Evolutionary conservation across 2,113 vertebrate genomes (phyloP).

Genomic region (Bungarus multicinctus): DNA sequence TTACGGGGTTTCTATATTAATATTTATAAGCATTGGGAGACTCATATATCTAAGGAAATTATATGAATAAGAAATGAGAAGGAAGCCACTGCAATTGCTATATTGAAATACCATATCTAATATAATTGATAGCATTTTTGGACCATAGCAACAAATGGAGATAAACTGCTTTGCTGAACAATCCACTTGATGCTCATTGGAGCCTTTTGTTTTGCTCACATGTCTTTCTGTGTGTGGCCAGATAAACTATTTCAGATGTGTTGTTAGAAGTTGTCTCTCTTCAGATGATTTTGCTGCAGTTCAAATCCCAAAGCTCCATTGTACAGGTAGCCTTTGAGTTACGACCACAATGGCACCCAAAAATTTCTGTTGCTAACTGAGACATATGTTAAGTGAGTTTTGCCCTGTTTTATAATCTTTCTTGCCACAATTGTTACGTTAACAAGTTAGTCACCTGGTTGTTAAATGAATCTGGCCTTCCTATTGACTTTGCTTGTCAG

Average conservation of each 20-base stretch:
- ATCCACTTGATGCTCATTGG: conserved; percentile 58
- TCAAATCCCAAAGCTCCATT: neutral
- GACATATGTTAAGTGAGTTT: no score
- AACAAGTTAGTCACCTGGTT: no score
- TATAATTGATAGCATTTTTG: conserved; percentile 75
- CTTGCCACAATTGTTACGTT: no score
- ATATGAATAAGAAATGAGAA: conserved; percentile 56
- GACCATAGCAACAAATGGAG: conserved; percentile 29
- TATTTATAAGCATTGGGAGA: conserved; percentile 76
- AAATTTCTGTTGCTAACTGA: no score
- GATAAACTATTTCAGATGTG: conserved; percentile 34
- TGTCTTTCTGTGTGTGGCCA: neutral
- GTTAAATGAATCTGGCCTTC: no score
- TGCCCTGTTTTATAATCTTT: no score
- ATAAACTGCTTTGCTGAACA: conserved; percentile 66
- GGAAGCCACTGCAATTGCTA: conserved; percentile 65
- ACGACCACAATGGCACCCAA: no score
- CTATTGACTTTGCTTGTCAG: no score
- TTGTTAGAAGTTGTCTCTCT: neutral
- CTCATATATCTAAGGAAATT: neutral
- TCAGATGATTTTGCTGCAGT: neutral
- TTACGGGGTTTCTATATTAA: conserved; percentile 71
- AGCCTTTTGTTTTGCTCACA: conserved; percentile 31
- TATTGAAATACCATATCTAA: conserved; percentile 64
- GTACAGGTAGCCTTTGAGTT: neutral